Conservation (phyloP, 1,140 invertebrate species). For the Bilobella aurantiaca region DNA sequence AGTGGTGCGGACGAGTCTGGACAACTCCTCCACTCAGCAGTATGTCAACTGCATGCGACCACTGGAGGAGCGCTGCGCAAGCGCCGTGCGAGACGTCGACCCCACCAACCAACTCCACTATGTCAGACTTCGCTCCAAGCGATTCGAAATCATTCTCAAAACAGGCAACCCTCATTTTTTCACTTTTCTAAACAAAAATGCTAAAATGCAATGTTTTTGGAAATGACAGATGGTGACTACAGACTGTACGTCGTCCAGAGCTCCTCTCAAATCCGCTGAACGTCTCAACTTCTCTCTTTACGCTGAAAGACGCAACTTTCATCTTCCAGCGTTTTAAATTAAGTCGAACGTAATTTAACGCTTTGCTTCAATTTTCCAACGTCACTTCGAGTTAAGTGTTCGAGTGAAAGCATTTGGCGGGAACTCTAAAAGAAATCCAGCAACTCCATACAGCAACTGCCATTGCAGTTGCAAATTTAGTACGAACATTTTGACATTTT, state of each 20-base stretch:
- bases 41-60: constrained; percentile 86
- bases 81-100: constrained; percentile 82
- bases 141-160: constrained; percentile 95
- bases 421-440: too few relatives aligned
- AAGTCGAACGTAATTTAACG: too few relatives aligned
- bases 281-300: too few relatives aligned
- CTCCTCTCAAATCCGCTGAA: too few relatives aligned
- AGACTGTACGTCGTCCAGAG: neutral
- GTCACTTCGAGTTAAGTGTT: too few relatives aligned
- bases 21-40: constrained; percentile 89
- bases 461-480: too few relatives aligned
- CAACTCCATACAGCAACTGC: too few relatives aligned
- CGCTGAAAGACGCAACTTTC: too few relatives aligned
- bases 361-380: too few relatives aligned
- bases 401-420: too few relatives aligned
- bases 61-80: constrained; percentile 43
- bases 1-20: constrained; percentile 88
- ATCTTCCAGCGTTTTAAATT: too few relatives aligned
- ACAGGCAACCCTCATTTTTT: constrained; percentile 47
- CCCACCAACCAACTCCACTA: constrained; percentile 94
- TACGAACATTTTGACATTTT: too few relatives aligned
- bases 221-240: neutral
- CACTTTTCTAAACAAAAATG: neutral
- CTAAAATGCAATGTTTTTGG: neutral
- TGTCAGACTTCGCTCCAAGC: constrained; percentile 83